A percentile compares a stretch with the other conserved stretches of the same genome.
These are phyloP conservation scores for Tragelaphus scriptus DNA, from an alignment of 2,113 vertebrate species.

Conservation along the genomic window DNA sequence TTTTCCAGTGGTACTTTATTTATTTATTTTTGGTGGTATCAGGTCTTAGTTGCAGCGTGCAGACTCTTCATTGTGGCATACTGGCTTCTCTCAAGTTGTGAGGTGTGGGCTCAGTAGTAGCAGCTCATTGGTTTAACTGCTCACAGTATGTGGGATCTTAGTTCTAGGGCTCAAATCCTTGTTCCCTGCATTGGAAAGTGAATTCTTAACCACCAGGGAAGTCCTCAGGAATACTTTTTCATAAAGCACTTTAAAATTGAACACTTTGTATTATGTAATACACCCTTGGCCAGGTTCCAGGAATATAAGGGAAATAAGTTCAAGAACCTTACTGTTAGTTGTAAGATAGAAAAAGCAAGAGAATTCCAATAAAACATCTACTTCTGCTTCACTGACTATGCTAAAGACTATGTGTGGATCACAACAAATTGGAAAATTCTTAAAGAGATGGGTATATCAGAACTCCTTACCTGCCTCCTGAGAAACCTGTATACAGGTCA, in stretches of 20 bases:
- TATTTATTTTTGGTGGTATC: not conserved
- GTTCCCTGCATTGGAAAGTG: not conserved
- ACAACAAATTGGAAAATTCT: not conserved
- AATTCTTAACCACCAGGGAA: not conserved
- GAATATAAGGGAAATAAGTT: not conserved
- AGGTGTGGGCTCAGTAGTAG: not conserved
- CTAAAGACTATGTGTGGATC: not conserved
- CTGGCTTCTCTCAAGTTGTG: not conserved
- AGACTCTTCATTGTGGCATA: not conserved
- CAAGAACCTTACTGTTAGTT: not conserved
- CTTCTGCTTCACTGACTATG: not conserved
- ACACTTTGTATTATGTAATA: not conserved
- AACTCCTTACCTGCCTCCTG: not conserved
- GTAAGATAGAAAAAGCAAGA: not conserved
- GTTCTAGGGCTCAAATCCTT: not conserved
- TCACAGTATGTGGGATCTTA: not conserved
- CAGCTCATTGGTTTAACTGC: not conserved
- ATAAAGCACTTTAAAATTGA: not conserved
- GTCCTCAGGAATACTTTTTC: not conserved
- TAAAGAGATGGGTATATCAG: not conserved
- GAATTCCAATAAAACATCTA: not conserved
- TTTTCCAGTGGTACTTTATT: not conserved
- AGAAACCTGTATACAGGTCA: not conserved
- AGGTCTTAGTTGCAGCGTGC: not conserved
- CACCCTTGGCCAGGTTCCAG: not conserved